phyloP scores from a whole-genome alignment of 2,113 vertebrate genomes.

The Solenodon paradoxus region DNA sequence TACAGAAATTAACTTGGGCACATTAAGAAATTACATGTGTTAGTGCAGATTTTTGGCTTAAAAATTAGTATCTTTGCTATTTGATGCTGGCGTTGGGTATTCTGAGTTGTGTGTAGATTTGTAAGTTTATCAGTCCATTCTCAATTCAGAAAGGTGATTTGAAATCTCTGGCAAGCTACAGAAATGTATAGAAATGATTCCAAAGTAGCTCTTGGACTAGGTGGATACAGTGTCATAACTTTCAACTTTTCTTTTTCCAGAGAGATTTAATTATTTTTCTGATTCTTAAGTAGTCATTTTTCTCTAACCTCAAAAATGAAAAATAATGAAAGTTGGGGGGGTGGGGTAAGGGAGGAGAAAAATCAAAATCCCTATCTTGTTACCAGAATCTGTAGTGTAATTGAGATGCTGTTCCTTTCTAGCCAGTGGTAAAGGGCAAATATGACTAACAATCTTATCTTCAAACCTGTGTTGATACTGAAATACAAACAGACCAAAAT shows the following conservation, averaged over 20 bases:
- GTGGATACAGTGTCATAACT: not conserved
- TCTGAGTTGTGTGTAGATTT: slow-evolving; percentile 57
- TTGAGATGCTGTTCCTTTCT: not conserved
- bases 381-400: slow-evolving; percentile 10
- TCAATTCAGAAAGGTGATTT: slow-evolving; percentile 58
- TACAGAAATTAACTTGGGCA: slow-evolving; percentile 77
- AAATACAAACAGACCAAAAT: slow-evolving; percentile 34
- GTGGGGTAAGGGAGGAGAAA: not conserved
- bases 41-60: slow-evolving; percentile 78
- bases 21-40: slow-evolving; percentile 75
- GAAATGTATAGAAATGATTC: slow-evolving; percentile 47
- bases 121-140: slow-evolving; percentile 29
- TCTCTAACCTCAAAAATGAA: slow-evolving; percentile 43
- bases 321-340: rapidly evolving
- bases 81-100: slow-evolving; percentile 56
- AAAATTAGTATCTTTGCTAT: slow-evolving; percentile 75
- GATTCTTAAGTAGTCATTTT: slow-evolving; percentile 25
- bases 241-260: slow-evolving; percentile 15
- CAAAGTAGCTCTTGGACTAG: slow-evolving; percentile 47
- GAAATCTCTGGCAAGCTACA: slow-evolving; percentile 51
- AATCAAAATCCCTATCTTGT: not conserved
- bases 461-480: not conserved
- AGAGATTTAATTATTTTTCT: slow-evolving; percentile 40
- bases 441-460: slow-evolving; percentile 44
- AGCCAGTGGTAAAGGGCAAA: slow-evolving; percentile 49